Evolutionary conservation across 1,140 invertebrate species (phyloP), one percentile per base, ranked within the genome.

Genomic region (Arion vulgaris): DNA sequence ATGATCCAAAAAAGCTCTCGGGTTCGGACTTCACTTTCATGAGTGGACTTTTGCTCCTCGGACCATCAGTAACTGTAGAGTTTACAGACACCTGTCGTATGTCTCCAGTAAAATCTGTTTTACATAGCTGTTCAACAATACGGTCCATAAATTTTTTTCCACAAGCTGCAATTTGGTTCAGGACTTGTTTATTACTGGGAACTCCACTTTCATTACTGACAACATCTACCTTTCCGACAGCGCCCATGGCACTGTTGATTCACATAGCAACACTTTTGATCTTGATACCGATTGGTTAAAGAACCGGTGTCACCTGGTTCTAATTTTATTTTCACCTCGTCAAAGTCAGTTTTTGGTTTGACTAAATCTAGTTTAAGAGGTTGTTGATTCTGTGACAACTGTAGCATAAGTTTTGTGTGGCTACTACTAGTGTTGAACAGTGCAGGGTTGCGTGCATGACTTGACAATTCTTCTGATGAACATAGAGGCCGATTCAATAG

Each of bases 111-210:
- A 75, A 75, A 51, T 51, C 45, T 45, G 73, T 53, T 26, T 51
- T 75, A 28, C 15, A 45, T 17, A 75, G 73, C 28, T 75, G 39
- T 28, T 75, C 39, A n/a, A 75, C 39, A 41, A 74, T 74, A 39
- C 39, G 72, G 39, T 74, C 72, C 26, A 39, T 39, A 28, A 74
- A 39, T 26, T 74, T 74, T 26, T 74, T 36, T 1, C 72, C 72
- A 45, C 72, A 74, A 45, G 72, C 72, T 15, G 72, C 39, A 5
- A 75, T 75, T 17, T 39, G 45, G 11, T 75, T 75, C 32, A 75
- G 41, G 28, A 75, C 28, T 11, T 39, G 45, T 51, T 75, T 51
- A 4, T 51, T 51, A 66, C n/a, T 32, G 17, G 32, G 19, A 7
- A 23, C 17, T 28, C n/a, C 7, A 23, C 62, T 32, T 5, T 7